Percentiles rank a stretch among this genome's conserved stretches.
phyloP scores from a whole-genome alignment of 2,113 vertebrate genomes.

The Myrmecobius fasciatus region DNA sequence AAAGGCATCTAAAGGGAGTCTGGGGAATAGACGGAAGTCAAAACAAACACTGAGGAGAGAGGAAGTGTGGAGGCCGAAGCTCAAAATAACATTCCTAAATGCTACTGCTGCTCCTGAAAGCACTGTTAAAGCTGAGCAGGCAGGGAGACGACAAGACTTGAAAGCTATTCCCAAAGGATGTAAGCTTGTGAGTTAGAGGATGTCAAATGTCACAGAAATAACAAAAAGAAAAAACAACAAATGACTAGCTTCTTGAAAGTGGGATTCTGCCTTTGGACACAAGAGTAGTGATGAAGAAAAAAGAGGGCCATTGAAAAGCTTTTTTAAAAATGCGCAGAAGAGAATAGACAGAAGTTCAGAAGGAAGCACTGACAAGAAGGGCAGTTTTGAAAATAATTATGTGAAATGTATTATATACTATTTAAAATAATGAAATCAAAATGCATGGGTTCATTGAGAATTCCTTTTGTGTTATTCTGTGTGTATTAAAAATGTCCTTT shows the following conservation, averaged over 20 bases:
- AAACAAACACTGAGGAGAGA: conserved; percentile 20
- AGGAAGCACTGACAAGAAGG: neutral
- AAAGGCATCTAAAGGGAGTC: conserved; percentile 20
- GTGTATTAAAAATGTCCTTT: neutral
- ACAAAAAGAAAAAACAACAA: conserved; percentile 16
- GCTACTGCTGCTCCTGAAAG: conserved; percentile 44
- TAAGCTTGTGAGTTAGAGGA: conserved; percentile 38
- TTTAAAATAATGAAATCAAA: neutral
- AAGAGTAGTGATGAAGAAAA: neutral
- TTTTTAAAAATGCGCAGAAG: conserved; percentile 3
- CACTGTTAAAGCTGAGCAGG: conserved; percentile 24
- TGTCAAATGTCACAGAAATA: conserved; percentile 40
- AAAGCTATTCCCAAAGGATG: conserved; percentile 28
- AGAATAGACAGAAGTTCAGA: neutral
- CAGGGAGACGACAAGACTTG: conserved; percentile 13
- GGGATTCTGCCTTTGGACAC: conserved; percentile 14
- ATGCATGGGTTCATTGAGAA: neutral
- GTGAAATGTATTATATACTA: neutral
- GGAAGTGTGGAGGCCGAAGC: neutral
- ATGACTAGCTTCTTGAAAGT: conserved; percentile 2
- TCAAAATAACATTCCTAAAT: neutral
- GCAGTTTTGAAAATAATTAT: neutral
- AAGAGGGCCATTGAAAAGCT: conserved; percentile 19
- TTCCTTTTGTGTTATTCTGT: neutral
- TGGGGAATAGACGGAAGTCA: conserved; percentile 14